Percentiles rank a stretch among this genome's conserved stretches.
Conservation (phyloP, 2,113 vertebrate genomes). For the Hystrix brachyura region DNA sequence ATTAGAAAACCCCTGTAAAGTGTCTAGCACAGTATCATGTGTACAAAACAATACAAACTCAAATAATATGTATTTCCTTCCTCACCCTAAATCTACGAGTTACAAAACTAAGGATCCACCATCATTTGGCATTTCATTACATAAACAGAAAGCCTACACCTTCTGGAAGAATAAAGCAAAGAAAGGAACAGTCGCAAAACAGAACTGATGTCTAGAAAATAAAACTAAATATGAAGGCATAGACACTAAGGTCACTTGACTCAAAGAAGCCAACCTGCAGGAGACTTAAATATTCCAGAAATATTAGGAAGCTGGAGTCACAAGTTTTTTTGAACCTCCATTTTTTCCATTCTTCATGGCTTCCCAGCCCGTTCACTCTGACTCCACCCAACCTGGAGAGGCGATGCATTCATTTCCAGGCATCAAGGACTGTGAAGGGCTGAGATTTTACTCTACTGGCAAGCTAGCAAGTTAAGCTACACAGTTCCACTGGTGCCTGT, state of each 20-base stretch:
- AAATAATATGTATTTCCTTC: neutral
- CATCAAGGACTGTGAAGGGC: neutral
- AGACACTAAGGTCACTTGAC: neutral
- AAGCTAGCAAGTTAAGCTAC: neutral
- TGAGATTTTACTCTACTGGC: neutral
- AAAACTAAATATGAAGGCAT: neutral
- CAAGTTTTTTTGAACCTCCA: neutral
- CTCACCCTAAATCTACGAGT: neutral
- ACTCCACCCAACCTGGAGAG: neutral
- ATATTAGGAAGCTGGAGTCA: neutral
- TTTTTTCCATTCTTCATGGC: neutral
- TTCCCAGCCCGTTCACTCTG: neutral
- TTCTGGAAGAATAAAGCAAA: neutral
- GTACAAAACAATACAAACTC: neutral
- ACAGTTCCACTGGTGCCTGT: neutral
- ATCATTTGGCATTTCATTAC: neutral
- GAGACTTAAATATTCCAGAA: neutral
- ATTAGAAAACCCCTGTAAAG: neutral
- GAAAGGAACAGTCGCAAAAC: neutral
- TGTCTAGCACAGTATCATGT: neutral
- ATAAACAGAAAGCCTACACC: neutral
- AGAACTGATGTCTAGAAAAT: neutral
- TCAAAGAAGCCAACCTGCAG: neutral
- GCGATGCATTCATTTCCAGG: neutral
- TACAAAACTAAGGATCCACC: neutral